These are phyloP conservation scores for Gymnocypris eckloni DNA, from an alignment of 2,797 vertebrate species.

Conservation along the genomic window DNA sequence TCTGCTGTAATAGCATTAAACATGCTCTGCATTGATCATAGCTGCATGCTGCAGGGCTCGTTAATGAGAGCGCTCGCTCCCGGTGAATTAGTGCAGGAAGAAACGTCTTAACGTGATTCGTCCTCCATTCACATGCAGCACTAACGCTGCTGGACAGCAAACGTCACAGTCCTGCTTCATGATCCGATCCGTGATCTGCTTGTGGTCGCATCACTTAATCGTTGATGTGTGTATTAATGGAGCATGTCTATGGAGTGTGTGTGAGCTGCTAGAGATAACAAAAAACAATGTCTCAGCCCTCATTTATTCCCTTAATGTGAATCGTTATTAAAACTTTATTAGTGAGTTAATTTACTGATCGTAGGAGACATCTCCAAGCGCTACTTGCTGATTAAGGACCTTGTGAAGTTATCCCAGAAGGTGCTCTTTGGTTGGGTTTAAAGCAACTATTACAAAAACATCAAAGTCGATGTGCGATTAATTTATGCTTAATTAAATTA, in stretches of 20 bases:
- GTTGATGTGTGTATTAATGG: neutral
- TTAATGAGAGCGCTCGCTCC: conserved; percentile 45
- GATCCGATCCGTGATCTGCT: neutral
- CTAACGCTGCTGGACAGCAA: neutral
- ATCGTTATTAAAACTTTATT: neutral
- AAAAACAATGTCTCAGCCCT: neutral
- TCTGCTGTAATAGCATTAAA: conserved; percentile 44
- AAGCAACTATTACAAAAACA: too few species aligned
- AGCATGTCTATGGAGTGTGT: neutral
- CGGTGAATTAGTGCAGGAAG: neutral
- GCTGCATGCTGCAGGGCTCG: conserved; percentile 58
- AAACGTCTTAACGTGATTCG: neutral
- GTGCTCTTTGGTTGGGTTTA: too few species aligned
- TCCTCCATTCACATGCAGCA: neutral
- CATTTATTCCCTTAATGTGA: neutral
- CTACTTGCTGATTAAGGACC: too few species aligned
- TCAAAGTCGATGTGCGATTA: too few species aligned
- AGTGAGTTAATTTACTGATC: neutral
- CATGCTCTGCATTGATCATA: conserved; percentile 65
- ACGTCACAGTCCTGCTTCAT: neutral
- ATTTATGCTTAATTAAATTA: neutral
- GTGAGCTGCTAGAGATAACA: neutral
- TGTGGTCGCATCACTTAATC: neutral
- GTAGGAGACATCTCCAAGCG: too few species aligned
- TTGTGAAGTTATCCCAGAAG: too few species aligned